Percentiles rank a stretch among this genome's conserved stretches.
Evolutionary conservation across 2,888 invertebrate genomes (phyloP).

Genomic region (Pyrochroa serraticornis): DNA sequence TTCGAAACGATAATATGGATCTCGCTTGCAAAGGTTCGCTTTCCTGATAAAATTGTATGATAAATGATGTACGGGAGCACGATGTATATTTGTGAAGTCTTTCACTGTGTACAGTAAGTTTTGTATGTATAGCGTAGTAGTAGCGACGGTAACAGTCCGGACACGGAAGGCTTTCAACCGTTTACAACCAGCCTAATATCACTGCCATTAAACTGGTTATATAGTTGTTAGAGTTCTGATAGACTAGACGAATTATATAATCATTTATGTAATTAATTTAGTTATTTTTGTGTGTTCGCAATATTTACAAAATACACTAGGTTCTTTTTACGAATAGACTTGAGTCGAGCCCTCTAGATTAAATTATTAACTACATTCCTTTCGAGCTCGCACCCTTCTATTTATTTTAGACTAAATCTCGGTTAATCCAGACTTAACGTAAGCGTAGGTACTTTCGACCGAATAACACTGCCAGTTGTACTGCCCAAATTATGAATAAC

Average conservation of each 20-base stretch:
- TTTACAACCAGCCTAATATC: slow-evolving; percentile 52
- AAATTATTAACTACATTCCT: slow-evolving; percentile 28
- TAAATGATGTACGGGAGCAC: slow-evolving; percentile 34
- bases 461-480: slow-evolving; percentile 40
- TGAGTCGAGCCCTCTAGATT: slow-evolving; percentile 8
- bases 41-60: slow-evolving; percentile 34
- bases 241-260: slow-evolving; percentile 41
- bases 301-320: slow-evolving; percentile 43
- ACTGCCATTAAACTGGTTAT: slow-evolving; percentile 52
- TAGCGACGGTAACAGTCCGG: slow-evolving; percentile 36
- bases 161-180: slow-evolving; percentile 44
- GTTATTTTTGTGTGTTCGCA: slow-evolving; percentile 49
- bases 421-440: slow-evolving; percentile 20
- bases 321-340: slow-evolving; percentile 26
- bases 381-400: slow-evolving; percentile 30
- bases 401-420: slow-evolving; percentile 34
- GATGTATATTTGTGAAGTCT: slow-evolving; percentile 49
- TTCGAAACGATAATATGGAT: slow-evolving; percentile 29
- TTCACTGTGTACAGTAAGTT: slow-evolving; percentile 53
- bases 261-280: slow-evolving; percentile 42
- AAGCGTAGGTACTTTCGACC: slow-evolving; percentile 12
- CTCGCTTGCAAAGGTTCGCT: slow-evolving; percentile 43
- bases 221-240: slow-evolving; percentile 44
- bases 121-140: slow-evolving; percentile 54
- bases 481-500: slow-evolving; percentile 37